Percentiles rank a stretch among this genome's conserved stretches.
Evolutionary conservation across 2,797 vertebrate genomes (phyloP).

Genomic region (Sebastes reedi): DNA sequence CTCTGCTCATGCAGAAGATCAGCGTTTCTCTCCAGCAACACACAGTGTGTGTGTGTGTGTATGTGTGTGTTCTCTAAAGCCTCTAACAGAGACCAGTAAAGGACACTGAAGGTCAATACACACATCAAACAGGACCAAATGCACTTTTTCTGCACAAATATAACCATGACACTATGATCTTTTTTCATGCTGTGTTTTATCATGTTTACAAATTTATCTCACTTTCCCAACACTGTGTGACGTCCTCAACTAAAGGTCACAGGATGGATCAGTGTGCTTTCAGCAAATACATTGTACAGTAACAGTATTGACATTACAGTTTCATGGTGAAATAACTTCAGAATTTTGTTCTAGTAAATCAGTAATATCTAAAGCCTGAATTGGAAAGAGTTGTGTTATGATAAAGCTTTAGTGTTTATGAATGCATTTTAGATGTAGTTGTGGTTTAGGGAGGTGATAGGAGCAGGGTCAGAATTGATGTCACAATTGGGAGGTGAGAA

Average conservation of each 20-base stretch:
- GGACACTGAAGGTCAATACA: conserved; percentile 59
- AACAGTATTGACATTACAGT: neutral
- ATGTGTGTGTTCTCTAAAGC: neutral
- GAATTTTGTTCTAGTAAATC: neutral
- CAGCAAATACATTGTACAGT: neutral
- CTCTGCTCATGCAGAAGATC: conserved; percentile 61
- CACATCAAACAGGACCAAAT: conserved; percentile 6
- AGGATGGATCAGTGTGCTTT: neutral
- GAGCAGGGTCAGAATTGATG: too few relatives aligned
- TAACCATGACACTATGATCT: neutral
- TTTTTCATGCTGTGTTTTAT: neutral
- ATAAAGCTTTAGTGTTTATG: too few relatives aligned
- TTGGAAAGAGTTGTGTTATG: neutral
- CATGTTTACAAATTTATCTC: conserved; percentile 7
- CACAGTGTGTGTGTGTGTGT: conserved; percentile 15
- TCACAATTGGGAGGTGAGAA: too few relatives aligned
- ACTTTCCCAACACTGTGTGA: neutral
- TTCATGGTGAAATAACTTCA: neutral
- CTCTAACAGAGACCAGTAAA: conserved; percentile 25
- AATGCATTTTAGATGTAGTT: too few relatives aligned
- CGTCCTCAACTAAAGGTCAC: neutral
- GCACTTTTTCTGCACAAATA: neutral
- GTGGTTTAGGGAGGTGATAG: too few relatives aligned
- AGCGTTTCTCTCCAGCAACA: conserved; percentile 33
- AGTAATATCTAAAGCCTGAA: neutral